Evolutionary conservation across 1,140 invertebrate genomes (phyloP), one percentile per base, ranked within the genome.

Genomic region (Drosophila rufa): DNA sequence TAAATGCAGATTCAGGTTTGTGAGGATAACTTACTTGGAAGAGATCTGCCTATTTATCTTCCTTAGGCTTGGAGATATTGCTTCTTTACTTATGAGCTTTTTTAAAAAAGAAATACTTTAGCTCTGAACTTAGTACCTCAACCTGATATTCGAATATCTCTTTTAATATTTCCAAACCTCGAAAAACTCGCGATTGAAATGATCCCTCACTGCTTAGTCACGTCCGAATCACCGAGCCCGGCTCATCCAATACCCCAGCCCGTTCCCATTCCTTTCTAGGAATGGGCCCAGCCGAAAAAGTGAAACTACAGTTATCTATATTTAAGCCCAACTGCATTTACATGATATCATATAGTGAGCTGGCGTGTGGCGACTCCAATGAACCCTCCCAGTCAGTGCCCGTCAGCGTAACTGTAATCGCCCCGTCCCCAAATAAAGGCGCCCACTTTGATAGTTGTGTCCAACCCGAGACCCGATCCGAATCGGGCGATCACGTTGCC

Each of bases 281-380:
- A 87, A 87, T 75, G 73, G 82, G 82, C 50, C 27, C 55, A 78
- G 74, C 67, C 61, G 87, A 82, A 82, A 82, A 84, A 75, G 80
- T 84, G 81, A 84, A 89, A 90, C 74, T 81, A 89, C 84, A 81
- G 84, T 89, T 89, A 90, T 80, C 73, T 78, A 60, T 67, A 57
- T 40, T 60, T 58, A 75, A 68, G 65, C 61, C 45, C 58, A 64
- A 74, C 65, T 64, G 53, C 56, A 75, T 87, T 81, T 90, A 90
- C 85, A 89, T 70, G 75, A 64, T 64, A 84, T 87, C 85, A 78
- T 67, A 30, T 30, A 30, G 27, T 30, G 2, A 33, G 30, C 8
- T 9, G 30, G 30, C 30, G 30, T 33, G 30, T 33, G 30, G 30
- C 30, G 30, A 33, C 30, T 33, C 30, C 33, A 36, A 36, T 36